phyloP scores from a whole-genome alignment of 2,797 vertebrate species.

The Saxicola maurus region DNA sequence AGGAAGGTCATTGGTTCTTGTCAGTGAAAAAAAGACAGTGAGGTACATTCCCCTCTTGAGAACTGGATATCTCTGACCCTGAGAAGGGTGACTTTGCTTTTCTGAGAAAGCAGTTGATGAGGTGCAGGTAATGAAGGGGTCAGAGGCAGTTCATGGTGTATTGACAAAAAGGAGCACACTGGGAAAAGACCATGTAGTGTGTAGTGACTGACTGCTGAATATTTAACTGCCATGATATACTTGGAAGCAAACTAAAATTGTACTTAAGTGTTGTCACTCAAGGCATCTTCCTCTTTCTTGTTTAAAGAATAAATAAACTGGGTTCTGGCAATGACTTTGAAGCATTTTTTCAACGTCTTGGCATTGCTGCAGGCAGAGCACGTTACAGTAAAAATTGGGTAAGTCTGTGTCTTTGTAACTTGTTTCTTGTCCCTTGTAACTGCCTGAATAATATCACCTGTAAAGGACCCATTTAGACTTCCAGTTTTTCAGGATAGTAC shows the following conservation, averaged over 20 bases:
- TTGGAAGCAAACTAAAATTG: neutral
- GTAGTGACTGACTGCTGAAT: neutral
- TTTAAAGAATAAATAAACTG: conserved; percentile 87
- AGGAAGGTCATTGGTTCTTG: neutral
- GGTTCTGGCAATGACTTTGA: conserved; percentile 97
- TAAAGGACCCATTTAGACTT: neutral
- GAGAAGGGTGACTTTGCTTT: neutral
- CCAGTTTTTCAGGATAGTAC: neutral
- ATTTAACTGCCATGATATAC: neutral
- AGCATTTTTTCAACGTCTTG: conserved; percentile 93
- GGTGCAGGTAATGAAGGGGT: neutral
- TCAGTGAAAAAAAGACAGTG: neutral
- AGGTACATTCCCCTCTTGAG: neutral
- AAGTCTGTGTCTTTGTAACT: conserved; percentile 45
- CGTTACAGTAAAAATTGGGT: conserved; percentile 93
- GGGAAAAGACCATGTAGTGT: neutral
- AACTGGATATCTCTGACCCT: neutral
- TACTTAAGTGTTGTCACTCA: neutral
- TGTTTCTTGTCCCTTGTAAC: neutral
- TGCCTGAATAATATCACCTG: neutral
- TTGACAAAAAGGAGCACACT: neutral
- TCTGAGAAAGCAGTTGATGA: fast-evolving
- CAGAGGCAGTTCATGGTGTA: neutral
- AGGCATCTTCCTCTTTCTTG: conserved; percentile 9
- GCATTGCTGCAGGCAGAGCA: conserved; percentile 88